These are phyloP conservation scores for Oreochromis niloticus DNA, from an alignment of 2,113 vertebrate species.

Conservation along the genomic window DNA sequence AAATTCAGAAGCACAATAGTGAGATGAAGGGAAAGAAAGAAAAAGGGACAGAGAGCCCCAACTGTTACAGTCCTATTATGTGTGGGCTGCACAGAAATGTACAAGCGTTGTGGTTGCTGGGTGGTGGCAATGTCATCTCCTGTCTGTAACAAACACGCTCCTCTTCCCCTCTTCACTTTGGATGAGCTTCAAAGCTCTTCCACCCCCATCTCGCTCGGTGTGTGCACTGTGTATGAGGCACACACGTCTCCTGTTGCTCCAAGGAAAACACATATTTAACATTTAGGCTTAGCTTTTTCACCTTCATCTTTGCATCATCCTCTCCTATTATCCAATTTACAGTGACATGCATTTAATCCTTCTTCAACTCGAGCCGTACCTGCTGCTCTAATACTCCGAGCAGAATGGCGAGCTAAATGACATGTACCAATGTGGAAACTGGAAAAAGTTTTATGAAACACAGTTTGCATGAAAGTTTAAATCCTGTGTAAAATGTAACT, in stretches of 20 bases:
- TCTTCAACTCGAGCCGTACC: not conserved
- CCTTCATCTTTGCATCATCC: not conserved
- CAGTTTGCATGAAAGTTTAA: not conserved
- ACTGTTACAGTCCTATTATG: not conserved
- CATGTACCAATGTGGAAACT: not conserved
- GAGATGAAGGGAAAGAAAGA: not conserved
- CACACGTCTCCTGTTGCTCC: slow-evolving; percentile 16
- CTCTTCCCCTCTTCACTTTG: slow-evolving; percentile 27
- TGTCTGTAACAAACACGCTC: not conserved
- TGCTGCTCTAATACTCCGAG: not conserved
- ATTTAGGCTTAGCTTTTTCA: not conserved
- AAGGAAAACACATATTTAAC: not conserved
- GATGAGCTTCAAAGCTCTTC: slow-evolving; percentile 53
- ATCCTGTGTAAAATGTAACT: not conserved
- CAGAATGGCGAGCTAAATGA: not conserved
- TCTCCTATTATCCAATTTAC: not conserved
- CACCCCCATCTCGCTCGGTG: not conserved
- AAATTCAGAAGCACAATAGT: not conserved
- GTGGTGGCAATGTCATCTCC: not conserved
- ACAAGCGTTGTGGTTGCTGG: not conserved
- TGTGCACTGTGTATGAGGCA: not conserved
- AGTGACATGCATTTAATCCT: not conserved
- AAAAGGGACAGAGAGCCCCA: not conserved
- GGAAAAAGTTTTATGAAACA: not conserved
- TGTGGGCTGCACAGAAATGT: not conserved